phyloP scores from a whole-genome alignment of 2,113 vertebrate species.

The Oceanodroma tethys region DNA sequence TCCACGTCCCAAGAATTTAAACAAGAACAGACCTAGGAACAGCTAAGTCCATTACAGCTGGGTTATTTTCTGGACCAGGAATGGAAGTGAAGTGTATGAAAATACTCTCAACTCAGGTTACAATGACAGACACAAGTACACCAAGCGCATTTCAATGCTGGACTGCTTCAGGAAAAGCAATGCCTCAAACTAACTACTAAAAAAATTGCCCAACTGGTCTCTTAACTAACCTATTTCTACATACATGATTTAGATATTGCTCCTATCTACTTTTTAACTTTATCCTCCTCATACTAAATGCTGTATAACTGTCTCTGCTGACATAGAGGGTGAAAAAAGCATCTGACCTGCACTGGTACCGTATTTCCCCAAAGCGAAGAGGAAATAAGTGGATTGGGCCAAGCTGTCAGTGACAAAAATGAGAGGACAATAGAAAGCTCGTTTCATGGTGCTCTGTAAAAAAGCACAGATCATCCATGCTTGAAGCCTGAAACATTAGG shows the following conservation, averaged over 20 bases:
- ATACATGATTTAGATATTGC: background rate
- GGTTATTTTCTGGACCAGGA: background rate
- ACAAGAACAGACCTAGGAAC: slow-evolving; percentile 8
- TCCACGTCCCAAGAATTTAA: slow-evolving; percentile 25
- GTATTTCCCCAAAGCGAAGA: background rate
- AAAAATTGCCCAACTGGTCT: background rate
- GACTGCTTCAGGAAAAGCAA: background rate
- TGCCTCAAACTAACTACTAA: background rate
- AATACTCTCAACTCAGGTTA: background rate
- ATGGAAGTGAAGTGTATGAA: background rate
- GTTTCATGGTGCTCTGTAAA: background rate
- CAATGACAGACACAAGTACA: background rate
- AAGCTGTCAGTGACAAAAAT: background rate
- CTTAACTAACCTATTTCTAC: background rate
- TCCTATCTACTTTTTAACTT: background rate
- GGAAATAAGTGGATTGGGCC: background rate
- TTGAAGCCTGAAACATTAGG: background rate
- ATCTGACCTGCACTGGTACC: rapidly evolving
- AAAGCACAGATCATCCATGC: background rate
- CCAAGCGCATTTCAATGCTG: background rate
- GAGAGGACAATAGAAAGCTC: background rate
- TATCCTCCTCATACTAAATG: background rate
- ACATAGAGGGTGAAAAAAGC: background rate
- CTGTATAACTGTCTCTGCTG: background rate
- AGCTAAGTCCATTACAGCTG: slow-evolving; percentile 48